Conservation (phyloP, 2,113 vertebrate genomes). For the Hippocampus guttulatus region DNA sequence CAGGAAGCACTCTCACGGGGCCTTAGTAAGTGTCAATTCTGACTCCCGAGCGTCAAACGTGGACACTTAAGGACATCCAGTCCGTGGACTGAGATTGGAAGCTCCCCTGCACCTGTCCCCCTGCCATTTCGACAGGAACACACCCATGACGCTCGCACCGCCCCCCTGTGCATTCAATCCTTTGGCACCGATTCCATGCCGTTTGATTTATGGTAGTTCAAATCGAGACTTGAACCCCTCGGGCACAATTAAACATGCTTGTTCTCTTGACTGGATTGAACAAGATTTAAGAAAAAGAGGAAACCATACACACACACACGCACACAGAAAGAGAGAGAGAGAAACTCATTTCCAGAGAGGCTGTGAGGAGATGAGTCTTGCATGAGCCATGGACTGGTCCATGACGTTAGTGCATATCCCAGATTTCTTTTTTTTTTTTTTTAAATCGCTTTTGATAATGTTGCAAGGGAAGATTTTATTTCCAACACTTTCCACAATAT, state of each 20-base stretch:
- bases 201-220: slow-evolving; percentile 36
- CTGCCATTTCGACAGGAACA: slow-evolving; percentile 20
- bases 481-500: background rate
- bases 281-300: background rate
- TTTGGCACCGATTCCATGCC: slow-evolving; percentile 16
- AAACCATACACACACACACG: background rate
- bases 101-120: slow-evolving; percentile 41
- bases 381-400: background rate
- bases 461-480: background rate
- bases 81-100: slow-evolving; percentile 41
- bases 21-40: slow-evolving; percentile 59
- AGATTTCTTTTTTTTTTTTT: background rate
- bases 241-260: slow-evolving; percentile 32
- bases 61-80: slow-evolving; percentile 24
- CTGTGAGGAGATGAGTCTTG: background rate
- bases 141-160: slow-evolving; percentile 25
- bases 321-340: too few species aligned
- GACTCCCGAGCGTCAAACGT: slow-evolving; percentile 31
- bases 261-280: slow-evolving; percentile 8
- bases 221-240: slow-evolving; percentile 32
- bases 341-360: background rate
- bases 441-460: background rate
- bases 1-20: slow-evolving; percentile 30
- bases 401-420: background rate
- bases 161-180: slow-evolving; percentile 29